Base-by-base conservation (phyloP, 2,113 vertebrate genomes). In the Pantherophis guttatus region DNA sequence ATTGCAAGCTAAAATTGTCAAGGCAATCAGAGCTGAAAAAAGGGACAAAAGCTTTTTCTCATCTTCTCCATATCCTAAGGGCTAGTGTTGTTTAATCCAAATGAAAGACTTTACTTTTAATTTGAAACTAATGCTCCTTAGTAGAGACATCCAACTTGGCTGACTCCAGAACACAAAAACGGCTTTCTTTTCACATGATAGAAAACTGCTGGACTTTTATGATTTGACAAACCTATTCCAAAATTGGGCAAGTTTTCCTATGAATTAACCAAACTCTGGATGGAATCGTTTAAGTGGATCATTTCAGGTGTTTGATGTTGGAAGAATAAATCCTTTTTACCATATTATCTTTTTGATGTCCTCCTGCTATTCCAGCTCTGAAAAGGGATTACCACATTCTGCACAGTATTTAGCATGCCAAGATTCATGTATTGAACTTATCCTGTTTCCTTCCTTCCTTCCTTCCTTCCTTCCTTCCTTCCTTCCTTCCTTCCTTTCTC, bases 321-420 rank as follows among this genome's bases (percentile, higher is more conserved):
- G 70, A 93, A 89, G 24, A 88, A 90, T 93, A 39, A 2, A 11
- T 91, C 23, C 59, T 5, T 1, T 70, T 92, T 94, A 8, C 53
- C 21, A 19, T 89, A 0, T 93, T 58, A 91, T 52, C 44, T 1
- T 87, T 86, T 90, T 91, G 86, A 26, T 1, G 54, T 91, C 95
- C 95, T 94, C 52, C 94, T 93, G 94, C 90, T 92, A 85, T 54
- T 55, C 94, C 81, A 65, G 86, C 95, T 97, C n/a, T 91, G n/a
- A 94, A 94, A 91, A 86, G 59, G 91, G 33, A 59, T 26, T 86
- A 90, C 93, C 0, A 10, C 17, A 1, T 12, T 93, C 93, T 89
- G 8, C 3, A 6, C 54, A 33, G 70, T 90, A 89, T 90, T 70
- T 50, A 15, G 89, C 23, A 2, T 86, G 44, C 91, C 54, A 87